A percentile compares a stretch with the other conserved stretches of the same genome.
Evolutionary conservation across 2,113 vertebrate genomes (phyloP).

Genomic region (Patagioenas fasciata): DNA sequence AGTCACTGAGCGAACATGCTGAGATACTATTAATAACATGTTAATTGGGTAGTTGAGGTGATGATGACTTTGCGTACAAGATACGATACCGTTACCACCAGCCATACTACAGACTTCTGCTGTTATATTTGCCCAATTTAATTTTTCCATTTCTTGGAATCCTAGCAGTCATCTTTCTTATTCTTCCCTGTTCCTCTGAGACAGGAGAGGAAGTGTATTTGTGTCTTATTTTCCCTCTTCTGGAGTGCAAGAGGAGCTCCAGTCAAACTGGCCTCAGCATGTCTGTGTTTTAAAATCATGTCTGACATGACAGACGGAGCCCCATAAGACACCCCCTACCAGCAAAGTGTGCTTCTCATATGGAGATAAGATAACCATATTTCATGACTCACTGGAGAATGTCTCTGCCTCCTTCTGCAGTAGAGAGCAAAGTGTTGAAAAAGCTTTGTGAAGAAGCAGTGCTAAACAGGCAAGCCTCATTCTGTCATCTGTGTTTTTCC

Average conservation of each 20-base stretch:
- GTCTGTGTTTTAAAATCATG: not conserved
- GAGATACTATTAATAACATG: not conserved
- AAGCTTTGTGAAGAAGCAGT: not conserved
- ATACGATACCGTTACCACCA: not conserved
- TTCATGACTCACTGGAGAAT: not conserved
- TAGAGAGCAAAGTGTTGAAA: not conserved
- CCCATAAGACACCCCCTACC: not conserved
- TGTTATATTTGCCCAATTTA: not conserved
- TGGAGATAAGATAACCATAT: not conserved
- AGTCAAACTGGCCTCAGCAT: not conserved
- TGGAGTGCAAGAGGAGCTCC: not conserved
- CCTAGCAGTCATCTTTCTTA: not conserved
- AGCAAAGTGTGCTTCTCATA: not conserved
- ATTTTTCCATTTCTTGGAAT: not conserved
- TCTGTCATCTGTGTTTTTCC: not conserved
- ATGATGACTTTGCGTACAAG: not conserved
- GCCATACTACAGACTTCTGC: not conserved
- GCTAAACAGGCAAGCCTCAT: not conserved
- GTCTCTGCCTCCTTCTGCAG: not conserved
- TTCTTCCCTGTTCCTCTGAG: not conserved
- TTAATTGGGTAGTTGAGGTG: not conserved
- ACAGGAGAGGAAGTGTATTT: not conserved
- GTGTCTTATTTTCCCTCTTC: not conserved
- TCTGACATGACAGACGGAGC: not conserved
- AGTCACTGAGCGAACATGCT: not conserved